Evolutionary conservation across 2,888 invertebrate species (phyloP).

Genomic region (Plemyria rubiginata): DNA sequence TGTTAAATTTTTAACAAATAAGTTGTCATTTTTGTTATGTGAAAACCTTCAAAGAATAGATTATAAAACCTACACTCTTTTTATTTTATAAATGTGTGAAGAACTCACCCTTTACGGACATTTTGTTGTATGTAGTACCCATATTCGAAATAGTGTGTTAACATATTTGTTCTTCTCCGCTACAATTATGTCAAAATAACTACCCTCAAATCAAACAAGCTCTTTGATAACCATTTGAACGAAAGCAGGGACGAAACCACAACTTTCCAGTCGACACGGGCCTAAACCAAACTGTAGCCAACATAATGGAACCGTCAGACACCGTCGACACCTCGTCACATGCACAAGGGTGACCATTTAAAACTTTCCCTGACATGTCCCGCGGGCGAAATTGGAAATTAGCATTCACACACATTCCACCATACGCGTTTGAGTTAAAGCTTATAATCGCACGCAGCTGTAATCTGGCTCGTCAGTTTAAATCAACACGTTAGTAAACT

Average conservation of each 20-base stretch:
- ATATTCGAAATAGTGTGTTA: too few species aligned
- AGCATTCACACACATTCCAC: constrained; percentile 32
- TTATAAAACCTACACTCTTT: too few species aligned
- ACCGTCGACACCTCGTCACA: constrained; percentile 62
- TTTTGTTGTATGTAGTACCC: too few species aligned
- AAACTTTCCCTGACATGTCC: constrained; percentile 56
- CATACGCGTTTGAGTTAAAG: constrained; percentile 18
- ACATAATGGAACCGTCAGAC: constrained; percentile 67
- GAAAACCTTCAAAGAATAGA: too few species aligned
- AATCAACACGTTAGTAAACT: constrained; percentile 38
- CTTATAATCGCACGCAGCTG: constrained; percentile 12
- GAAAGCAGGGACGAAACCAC: constrained; percentile 30
- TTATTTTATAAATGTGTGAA: too few species aligned
- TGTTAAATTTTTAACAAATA: constrained; percentile 11
- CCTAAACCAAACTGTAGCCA: constrained; percentile 54
- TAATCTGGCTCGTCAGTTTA: constrained; percentile 25
- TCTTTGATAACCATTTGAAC: constrained; percentile 26
- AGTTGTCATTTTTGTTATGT: not conserved
- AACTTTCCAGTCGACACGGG: constrained; percentile 32
- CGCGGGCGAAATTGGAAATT: constrained; percentile 33
- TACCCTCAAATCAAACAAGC: constrained; percentile 25
- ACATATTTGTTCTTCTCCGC: not conserved
- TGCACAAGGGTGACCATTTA: constrained; percentile 64
- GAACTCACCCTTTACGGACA: too few species aligned
- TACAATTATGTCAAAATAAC: constrained; percentile 19